Base-by-base conservation (phyloP, 2,888 invertebrate genomes). In the Tryphoninae sp. region DNA sequence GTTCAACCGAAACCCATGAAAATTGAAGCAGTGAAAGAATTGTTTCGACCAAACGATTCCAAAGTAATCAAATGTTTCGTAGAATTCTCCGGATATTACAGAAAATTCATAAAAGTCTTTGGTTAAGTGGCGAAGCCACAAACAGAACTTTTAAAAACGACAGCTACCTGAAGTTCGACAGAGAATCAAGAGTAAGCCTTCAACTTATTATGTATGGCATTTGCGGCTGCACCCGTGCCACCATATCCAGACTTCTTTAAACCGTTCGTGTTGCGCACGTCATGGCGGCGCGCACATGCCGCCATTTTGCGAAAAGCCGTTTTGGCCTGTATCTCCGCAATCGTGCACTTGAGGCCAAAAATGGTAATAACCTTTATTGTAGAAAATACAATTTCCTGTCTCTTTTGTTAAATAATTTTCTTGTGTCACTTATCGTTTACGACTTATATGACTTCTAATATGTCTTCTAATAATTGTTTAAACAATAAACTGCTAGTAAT, bases 211-310 rank as follows among this genome's bases (percentile, higher is more conserved):
- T 26, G 75, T 0, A 11, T 72, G 3, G 23, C 78, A 1, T 16
- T 74, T 1, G 65, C 51, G 2, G 73, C 68, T 0, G 65, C 61
- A 22, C 75, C 79, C 2, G 42, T 80, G 3, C 49, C 81, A 1
- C 73, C 75, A 11, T 84, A 80, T 8, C 74, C 82, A 0, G 65
- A 69, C 6, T 84, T 78, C 22, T 1, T 2, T 1, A 9, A 67
- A n/a, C 65, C 64, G 0, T 82, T 80, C 59, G 13, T 76, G 1
- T 22, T 78, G 0, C n/a, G n/a, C n/a, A n/a, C n/a, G n/a, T n/a
- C n/a, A 19, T 19, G 19, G 19, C 19, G 19, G 19, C 19, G 19
- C 19, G 19, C 19, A 19, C 19, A 19, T 19, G 19, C 19, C 19
- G 1, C 1, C 19, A 19, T 19, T 19, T 19, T 19, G 19, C 19